Percentiles rank a stretch among this genome's conserved stretches.
Conservation (phyloP, 2,888 invertebrate genomes). For the Branchipolynoe longqiensis region DNA sequence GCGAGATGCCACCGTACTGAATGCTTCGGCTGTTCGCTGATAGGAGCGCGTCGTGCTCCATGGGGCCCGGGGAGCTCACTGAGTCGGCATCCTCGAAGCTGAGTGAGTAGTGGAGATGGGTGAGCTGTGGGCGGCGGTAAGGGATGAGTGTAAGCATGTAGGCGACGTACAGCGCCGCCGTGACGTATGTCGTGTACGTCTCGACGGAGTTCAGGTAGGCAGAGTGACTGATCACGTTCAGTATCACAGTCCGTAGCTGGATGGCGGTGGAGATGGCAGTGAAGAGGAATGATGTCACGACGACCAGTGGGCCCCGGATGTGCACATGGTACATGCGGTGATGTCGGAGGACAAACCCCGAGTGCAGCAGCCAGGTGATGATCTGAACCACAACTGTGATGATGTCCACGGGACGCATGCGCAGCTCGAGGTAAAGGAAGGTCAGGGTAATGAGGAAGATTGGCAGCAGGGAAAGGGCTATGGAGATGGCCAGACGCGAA, state of each 20-base stretch:
- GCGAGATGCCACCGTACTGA: constrained; percentile 11
- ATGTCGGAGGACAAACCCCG: constrained; percentile 88
- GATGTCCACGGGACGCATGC: constrained; percentile 27
- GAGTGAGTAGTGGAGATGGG: constrained; percentile 41
- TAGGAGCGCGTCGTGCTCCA: constrained; percentile 3
- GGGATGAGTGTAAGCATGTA: constrained; percentile 48
- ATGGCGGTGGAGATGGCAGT: constrained; percentile 87
- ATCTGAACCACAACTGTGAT: background rate
- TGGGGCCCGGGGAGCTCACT: background rate
- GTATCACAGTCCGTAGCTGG: constrained; percentile 24
- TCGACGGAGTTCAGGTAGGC: constrained; percentile 67
- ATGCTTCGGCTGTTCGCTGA: background rate
- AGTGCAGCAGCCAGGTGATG: constrained; percentile 89
- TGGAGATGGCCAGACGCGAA: constrained; percentile 85
- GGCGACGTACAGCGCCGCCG: constrained; percentile 23
- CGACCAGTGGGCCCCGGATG: constrained; percentile 88
- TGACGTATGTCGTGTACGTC: constrained; percentile 72
- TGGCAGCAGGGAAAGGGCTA: constrained; percentile 74
- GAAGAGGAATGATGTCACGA: constrained; percentile 87
- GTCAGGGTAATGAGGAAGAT: background rate
- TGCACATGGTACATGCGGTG: constrained; percentile 84
- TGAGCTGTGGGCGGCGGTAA: background rate
- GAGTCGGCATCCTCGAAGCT: constrained; percentile 22
- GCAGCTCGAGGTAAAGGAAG: background rate
- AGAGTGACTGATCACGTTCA: constrained; percentile 2